Percentiles rank a stretch among this genome's conserved stretches.
phyloP scores from a whole-genome alignment of 2,888 invertebrate genomes.

The Acronicta leporina region DNA sequence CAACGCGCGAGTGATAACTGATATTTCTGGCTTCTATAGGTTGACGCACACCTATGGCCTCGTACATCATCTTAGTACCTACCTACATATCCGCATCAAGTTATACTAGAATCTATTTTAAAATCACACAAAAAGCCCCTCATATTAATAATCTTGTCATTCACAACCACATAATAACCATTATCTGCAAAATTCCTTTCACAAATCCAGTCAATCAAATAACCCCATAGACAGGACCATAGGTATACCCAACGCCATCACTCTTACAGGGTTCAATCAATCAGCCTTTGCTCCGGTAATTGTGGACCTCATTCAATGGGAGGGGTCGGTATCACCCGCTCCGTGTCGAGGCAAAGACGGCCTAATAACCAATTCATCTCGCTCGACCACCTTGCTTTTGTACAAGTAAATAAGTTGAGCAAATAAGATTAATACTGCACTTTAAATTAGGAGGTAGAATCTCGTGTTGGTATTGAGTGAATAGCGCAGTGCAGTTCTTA shows the following conservation, averaged over 20 bases:
- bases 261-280: constrained; percentile 45
- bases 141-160: constrained; percentile 1
- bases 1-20: no score
- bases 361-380: constrained; percentile 50
- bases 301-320: constrained; percentile 19
- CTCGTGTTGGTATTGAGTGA: neutral
- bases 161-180: constrained; percentile 9
- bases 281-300: constrained; percentile 36
- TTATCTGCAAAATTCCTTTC: constrained; percentile 26
- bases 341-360: constrained; percentile 22
- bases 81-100: no score
- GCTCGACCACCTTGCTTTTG: constrained; percentile 50
- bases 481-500: neutral
- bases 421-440: constrained; percentile 40
- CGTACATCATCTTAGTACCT: no score
- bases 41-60: no score
- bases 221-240: constrained; percentile 15
- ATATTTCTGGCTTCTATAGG: no score
- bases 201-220: constrained; percentile 25
- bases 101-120: no score
- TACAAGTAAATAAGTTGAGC: constrained; percentile 38
- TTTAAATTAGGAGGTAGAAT: constrained; percentile 5
- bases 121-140: no score
- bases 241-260: constrained; percentile 27
- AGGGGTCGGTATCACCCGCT: constrained; percentile 10